Evolutionary conservation across 2,888 invertebrate genomes (phyloP), one percentile per base, ranked within the genome.

Genomic region (Sicus ferrugineus): DNA sequence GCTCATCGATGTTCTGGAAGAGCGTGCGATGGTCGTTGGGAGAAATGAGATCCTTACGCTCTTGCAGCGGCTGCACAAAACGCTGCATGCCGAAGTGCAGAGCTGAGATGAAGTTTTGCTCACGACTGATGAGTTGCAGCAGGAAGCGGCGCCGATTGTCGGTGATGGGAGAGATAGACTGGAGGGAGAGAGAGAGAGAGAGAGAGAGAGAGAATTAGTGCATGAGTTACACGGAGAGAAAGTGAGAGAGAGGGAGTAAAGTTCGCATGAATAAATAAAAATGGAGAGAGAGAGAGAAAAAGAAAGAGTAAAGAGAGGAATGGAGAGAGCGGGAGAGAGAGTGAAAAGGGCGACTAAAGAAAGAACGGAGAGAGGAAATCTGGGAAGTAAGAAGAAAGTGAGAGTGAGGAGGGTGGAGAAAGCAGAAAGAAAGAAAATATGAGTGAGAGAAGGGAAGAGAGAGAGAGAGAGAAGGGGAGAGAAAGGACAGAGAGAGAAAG

Each of bases 1-100:
- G 90, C 88, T 94, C 94, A 83, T 94, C 94, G 76, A 92, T 89
- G 84, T 95, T 95, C 86, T 95, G 94, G 83, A 94, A 95, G 68
- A 95, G 86, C 42, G 91, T 88, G 81, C 91, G 89, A 83, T 94
- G 94, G 80, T 95, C 94, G 65, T 89, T 88, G 1, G 91, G 89
- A 2, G 91, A 89, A 66, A 94, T 90, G 14, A 94, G 87, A 79
- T 94, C 94, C 63, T 90, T 90, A 70, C 92, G 87, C 78, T 94
- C 93, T 5, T 89, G 87, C 73, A 94, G 83, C 0, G 94, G 92
- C 0, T 90, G 89, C 58, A 93, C 90, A 83, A 93, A 94, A 72
- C 94, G 88, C 71, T 92, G 89, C 72, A 93, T 88, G 3, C 94
- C 94, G 79, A 92, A 94, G 79, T 93, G 93, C 67, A 94, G 85